phyloP scores from a whole-genome alignment of 2,888 invertebrate species.

The Drepana falcataria region DNA sequence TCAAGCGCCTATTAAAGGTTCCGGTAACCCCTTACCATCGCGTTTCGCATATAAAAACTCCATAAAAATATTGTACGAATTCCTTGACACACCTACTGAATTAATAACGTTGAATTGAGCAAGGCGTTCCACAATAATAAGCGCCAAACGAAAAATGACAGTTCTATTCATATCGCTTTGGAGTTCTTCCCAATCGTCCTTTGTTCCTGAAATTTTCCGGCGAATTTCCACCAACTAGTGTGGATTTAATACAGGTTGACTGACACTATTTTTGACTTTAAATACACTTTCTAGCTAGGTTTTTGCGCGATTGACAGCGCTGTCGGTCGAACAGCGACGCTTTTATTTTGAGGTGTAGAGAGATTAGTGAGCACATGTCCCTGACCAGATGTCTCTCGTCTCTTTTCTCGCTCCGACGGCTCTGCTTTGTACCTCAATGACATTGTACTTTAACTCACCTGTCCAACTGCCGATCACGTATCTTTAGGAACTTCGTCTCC shows the following conservation, averaged over 20 bases:
- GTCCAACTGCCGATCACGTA: slow-evolving; percentile 11
- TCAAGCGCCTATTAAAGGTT: too few relatives aligned
- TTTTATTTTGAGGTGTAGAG: slow-evolving; percentile 43
- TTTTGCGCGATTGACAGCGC: slow-evolving; percentile 45
- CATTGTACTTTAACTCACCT: slow-evolving; percentile 23
- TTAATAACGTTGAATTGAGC: too few relatives aligned
- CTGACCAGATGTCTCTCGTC: slow-evolving; percentile 27
- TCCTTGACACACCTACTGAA: too few relatives aligned
- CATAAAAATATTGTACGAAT: too few relatives aligned
- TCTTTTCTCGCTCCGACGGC: slow-evolving; percentile 28
- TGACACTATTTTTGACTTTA: slow-evolving; percentile 50
- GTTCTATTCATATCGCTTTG: too few relatives aligned
- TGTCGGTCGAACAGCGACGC: slow-evolving; percentile 37
- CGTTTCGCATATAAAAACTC: too few relatives aligned
- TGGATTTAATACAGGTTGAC: slow-evolving; percentile 25
- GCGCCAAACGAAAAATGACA: too few relatives aligned
- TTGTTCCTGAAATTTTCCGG: slow-evolving; percentile 4
- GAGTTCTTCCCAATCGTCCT: not conserved
- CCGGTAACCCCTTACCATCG: too few relatives aligned
- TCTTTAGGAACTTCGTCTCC: not conserved
- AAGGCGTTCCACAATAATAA: too few relatives aligned
- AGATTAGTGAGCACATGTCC: slow-evolving; percentile 54
- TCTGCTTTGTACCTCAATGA: slow-evolving; percentile 27
- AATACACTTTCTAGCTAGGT: slow-evolving; percentile 38
- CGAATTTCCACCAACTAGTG: slow-evolving; percentile 8